These are phyloP conservation scores for Syrrhaptes paradoxus DNA, from an alignment of 2,113 vertebrate species.

Conservation along the genomic window DNA sequence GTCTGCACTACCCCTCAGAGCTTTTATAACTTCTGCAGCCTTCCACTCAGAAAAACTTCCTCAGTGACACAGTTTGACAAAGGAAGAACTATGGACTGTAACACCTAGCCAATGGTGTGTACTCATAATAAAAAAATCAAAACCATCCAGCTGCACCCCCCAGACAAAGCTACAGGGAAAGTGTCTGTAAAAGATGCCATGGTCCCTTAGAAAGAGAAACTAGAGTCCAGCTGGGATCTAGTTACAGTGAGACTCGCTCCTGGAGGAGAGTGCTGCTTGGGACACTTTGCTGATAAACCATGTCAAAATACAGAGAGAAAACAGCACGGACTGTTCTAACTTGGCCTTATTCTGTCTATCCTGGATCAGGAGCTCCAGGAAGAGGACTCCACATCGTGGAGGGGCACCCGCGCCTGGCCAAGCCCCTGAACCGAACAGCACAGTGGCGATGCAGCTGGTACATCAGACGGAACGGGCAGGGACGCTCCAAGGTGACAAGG, in stretches of 20 bases:
- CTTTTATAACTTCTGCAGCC: neutral
- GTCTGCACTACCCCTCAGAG: neutral
- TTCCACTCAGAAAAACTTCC: neutral
- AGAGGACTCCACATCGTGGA: accelerated
- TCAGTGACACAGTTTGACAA: neutral
- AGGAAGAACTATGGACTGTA: neutral
- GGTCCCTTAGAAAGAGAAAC: neutral
- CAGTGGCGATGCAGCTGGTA: neutral
- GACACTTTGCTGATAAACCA: neutral
- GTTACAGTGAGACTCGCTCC: neutral
- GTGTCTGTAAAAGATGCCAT: neutral
- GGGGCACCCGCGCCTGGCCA: accelerated
- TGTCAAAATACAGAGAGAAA: neutral
- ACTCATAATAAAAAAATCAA: neutral
- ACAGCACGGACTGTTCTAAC: neutral
- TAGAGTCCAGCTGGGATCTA: neutral
- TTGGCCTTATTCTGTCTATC: neutral
- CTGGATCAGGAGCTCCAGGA: neutral
- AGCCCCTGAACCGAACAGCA: neutral
- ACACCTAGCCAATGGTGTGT: neutral
- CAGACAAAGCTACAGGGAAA: neutral
- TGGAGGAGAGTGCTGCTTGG: neutral
- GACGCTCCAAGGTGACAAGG: neutral
- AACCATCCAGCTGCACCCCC: too few relatives aligned
- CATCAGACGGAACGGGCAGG: accelerated